These are phyloP conservation scores for Potorous gilbertii DNA, from an alignment of 2,797 vertebrate genomes.

Conservation along the genomic window DNA sequence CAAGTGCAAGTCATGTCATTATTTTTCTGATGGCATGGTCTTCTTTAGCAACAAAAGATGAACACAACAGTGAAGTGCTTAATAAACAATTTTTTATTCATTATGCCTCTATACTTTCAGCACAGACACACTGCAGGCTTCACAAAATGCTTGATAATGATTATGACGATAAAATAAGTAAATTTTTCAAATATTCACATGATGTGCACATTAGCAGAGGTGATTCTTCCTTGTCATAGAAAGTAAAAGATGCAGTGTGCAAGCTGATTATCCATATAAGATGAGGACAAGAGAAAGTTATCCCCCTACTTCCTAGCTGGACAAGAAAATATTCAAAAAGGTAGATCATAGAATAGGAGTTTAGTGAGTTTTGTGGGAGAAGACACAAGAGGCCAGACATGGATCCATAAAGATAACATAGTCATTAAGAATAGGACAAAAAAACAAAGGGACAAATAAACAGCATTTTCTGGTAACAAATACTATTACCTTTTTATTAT, in stretches of 20 bases:
- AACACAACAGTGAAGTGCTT: neutral
- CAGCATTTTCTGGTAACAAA: neutral
- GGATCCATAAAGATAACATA: neutral
- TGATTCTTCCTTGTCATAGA: neutral
- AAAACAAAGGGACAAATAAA: neutral
- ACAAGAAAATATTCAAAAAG: neutral
- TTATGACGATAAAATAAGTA: neutral
- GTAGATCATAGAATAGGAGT: neutral
- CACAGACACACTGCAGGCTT: neutral
- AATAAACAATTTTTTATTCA: neutral
- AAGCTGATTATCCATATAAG: constrained; percentile 4
- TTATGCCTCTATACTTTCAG: neutral
- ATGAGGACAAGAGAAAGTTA: too few species aligned
- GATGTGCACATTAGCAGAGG: neutral
- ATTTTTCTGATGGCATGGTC: too few species aligned
- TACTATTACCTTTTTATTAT: neutral
- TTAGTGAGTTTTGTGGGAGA: neutral
- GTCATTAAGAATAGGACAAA: neutral
- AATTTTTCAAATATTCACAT: neutral
- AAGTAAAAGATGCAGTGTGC: neutral
- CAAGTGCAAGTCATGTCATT: too few species aligned
- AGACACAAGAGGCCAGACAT: fast-evolving
- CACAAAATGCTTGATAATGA: neutral
- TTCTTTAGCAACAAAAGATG: too few species aligned
- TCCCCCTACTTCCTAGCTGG: neutral